A percentile compares a stretch with the other conserved stretches of the same genome.
Conservation (phyloP, 92 coral and sea anemone genomes). For the Palythoa grandiflora region DNA sequence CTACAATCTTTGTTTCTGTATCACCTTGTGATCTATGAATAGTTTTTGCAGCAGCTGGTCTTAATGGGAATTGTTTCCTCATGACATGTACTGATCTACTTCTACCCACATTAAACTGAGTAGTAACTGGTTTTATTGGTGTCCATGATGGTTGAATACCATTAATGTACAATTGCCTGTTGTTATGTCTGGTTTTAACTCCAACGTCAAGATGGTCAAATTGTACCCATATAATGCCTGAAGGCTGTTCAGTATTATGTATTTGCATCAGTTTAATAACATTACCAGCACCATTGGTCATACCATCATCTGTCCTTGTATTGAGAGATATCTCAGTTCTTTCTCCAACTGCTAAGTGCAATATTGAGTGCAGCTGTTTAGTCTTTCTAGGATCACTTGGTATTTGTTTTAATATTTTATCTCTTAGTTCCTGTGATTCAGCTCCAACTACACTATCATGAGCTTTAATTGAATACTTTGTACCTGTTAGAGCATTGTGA, state of each 20-base stretch:
- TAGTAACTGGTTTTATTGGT: constrained; percentile 12
- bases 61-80: neutral
- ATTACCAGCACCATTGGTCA: too few relatives aligned
- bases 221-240: constrained; percentile 1
- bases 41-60: neutral
- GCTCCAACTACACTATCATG: neutral
- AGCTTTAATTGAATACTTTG: constrained; percentile 2
- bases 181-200: constrained; percentile 2
- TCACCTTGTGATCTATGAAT: too few relatives aligned
- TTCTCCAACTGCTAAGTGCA: constrained; percentile 1
- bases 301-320: too few relatives aligned
- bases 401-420: neutral
- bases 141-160: constrained; percentile 10
- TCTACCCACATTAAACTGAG: constrained; percentile 2
- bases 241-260: neutral
- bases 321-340: too few relatives aligned
- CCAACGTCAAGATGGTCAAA: neutral
- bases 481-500: neutral
- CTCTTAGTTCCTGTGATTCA: neutral
- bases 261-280: too few relatives aligned
- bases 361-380: too few relatives aligned
- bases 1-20: too few relatives aligned
- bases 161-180: constrained; percentile 2
- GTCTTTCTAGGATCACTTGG: neutral
- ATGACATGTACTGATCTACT: constrained; percentile 1